Conservation (phyloP, 2,113 vertebrate genomes). For the Cephalophus harveyi region DNA sequence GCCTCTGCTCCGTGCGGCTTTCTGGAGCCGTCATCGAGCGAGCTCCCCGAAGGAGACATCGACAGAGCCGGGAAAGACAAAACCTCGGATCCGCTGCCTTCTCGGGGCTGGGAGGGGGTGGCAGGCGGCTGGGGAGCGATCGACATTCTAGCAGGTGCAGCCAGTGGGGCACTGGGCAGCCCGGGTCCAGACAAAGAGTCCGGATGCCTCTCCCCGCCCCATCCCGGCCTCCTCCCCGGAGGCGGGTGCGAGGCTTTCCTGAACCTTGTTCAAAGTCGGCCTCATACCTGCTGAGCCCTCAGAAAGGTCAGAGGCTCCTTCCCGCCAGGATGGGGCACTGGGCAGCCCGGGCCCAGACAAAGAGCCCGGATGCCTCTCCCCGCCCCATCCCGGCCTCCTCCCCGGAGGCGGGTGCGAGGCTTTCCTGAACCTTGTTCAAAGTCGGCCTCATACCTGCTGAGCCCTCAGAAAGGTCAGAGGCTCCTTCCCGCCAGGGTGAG, state of each 20-base stretch:
- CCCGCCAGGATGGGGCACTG: neutral
- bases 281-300: neutral
- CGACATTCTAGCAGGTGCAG: conserved; percentile 30
- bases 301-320: conserved; percentile 44
- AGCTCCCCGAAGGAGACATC: conserved; percentile 48
- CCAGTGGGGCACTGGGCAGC: neutral
- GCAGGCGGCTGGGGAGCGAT: neutral
- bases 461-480: conserved; percentile 44
- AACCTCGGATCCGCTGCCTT: neutral
- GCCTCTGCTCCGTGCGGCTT: neutral
- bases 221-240: neutral
- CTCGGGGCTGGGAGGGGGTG: neutral
- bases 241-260: neutral
- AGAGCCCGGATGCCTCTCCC: neutral
- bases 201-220: neutral
- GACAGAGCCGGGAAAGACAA: conserved; percentile 42
- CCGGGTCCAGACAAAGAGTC: conserved; percentile 41
- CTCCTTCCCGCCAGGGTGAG: neutral
- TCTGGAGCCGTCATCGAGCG: conserved; percentile 39
- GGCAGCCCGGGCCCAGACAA: conserved; percentile 30
- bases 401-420: neutral
- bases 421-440: neutral
- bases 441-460: neutral
- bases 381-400: neutral
- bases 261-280: neutral